Evolutionary conservation across 2,888 invertebrate genomes (phyloP).

Genomic region (Ormyrus thymus): DNA sequence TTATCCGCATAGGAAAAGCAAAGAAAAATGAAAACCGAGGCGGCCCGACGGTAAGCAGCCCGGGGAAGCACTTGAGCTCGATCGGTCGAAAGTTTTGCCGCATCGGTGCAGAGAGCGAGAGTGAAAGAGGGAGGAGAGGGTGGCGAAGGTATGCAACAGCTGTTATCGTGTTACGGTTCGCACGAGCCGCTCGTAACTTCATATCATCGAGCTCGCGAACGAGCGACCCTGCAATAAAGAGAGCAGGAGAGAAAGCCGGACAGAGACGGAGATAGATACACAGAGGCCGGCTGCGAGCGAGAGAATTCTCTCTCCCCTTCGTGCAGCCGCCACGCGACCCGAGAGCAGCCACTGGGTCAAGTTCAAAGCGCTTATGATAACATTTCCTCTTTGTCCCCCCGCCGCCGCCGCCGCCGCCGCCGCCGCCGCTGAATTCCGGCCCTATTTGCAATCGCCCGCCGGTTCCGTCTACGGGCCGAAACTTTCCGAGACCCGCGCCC

Average conservation of each 20-base stretch:
- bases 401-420: background rate
- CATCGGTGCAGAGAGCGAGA: constrained; percentile 46
- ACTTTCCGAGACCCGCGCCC: too few relatives aligned
- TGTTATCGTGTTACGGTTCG: constrained; percentile 72
- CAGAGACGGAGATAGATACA: constrained; percentile 15
- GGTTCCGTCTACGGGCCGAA: background rate
- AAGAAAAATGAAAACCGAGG: background rate
- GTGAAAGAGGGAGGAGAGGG: constrained; percentile 35
- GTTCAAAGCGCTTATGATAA: constrained; percentile 73
- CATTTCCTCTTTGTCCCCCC: constrained; percentile 64
- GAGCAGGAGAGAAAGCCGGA: constrained; percentile 41
- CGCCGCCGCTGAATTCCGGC: background rate
- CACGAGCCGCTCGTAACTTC: constrained; percentile 72
- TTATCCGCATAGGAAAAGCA: background rate
- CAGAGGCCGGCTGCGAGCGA: background rate
- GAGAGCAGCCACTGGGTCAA: constrained; percentile 70
- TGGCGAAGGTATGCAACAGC: constrained; percentile 67
- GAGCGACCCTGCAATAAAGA: constrained; percentile 53
- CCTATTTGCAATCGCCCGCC: background rate
- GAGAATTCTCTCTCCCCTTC: background rate
- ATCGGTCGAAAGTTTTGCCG: constrained; percentile 1
- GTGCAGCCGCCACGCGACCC: constrained; percentile 4
- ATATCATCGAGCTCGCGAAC: constrained; percentile 64
- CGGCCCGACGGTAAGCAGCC: background rate
- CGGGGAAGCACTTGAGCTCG: background rate